Percentiles rank a stretch among this genome's conserved stretches.
phyloP scores from a whole-genome alignment of 2,113 vertebrate genomes.

The Toxotes chatareus region DNA sequence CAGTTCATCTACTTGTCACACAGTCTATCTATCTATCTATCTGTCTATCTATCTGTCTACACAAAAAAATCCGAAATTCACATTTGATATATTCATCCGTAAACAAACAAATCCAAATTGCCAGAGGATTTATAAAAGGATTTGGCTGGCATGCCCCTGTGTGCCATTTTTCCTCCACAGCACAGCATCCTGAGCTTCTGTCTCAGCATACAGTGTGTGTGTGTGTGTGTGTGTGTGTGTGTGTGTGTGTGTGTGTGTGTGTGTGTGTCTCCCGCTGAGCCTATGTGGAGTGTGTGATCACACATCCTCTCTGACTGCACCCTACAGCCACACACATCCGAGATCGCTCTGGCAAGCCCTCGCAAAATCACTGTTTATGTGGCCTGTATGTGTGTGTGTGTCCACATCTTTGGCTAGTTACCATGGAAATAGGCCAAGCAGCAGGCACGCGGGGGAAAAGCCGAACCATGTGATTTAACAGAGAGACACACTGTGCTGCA shows the following conservation, averaged over 20 bases:
- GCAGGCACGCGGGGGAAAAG: conserved; percentile 80
- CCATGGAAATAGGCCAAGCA: conserved; percentile 84
- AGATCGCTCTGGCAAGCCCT: conserved; percentile 59
- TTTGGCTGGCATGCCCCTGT: conserved; percentile 53
- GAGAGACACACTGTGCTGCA: conserved; percentile 74
- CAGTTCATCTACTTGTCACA: conserved; percentile 30
- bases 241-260: conserved; percentile 16
- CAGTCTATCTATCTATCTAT: conserved; percentile 30
- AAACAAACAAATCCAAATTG: conserved; percentile 65
- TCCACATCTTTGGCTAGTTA: conserved; percentile 76
- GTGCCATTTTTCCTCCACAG: conserved; percentile 67
- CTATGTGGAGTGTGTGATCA: conserved; percentile 74
- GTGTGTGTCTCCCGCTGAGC: conserved; percentile 56
- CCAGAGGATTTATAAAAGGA: conserved; percentile 67
- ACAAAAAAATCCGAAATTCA: not conserved
- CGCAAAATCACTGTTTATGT: conserved; percentile 45
- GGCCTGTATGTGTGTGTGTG: conserved; percentile 44
- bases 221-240: conserved; percentile 16
- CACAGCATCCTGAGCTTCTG: conserved; percentile 71
- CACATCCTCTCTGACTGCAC: conserved; percentile 75
- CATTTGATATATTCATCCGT: conserved; percentile 18
- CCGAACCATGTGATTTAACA: conserved; percentile 79
- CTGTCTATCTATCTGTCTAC: conserved; percentile 15
- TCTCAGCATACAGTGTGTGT: conserved; percentile 57
- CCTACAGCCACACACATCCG: conserved; percentile 66